Percentiles rank a stretch among this genome's conserved stretches.
These are phyloP conservation scores for Eulithis prunata DNA, from an alignment of 2,888 invertebrate species.

Conservation along the genomic window DNA sequence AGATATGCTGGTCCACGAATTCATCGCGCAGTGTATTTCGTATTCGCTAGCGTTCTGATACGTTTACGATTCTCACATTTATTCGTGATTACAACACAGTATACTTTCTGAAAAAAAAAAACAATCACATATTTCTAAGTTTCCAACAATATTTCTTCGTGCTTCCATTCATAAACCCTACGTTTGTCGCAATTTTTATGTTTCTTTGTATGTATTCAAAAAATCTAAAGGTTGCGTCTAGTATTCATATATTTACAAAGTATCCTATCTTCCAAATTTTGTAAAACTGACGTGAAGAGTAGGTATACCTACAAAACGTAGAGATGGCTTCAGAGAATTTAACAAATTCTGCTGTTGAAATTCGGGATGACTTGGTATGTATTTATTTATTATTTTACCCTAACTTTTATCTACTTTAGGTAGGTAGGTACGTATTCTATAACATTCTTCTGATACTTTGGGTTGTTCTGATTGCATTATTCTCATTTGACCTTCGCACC, in stretches of 20 bases:
- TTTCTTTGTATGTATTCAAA: too few species aligned
- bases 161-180: too few species aligned
- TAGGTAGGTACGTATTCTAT: background rate
- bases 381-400: background rate
- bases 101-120: too few species aligned
- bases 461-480: background rate
- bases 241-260: background rate
- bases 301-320: slow-evolving; percentile 15
- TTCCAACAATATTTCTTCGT: too few species aligned
- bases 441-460: background rate
- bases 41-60: too few species aligned
- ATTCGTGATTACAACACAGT: too few species aligned
- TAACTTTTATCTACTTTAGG: background rate
- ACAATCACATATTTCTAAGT: too few species aligned
- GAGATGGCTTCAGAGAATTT: slow-evolving; percentile 70
- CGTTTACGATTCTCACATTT: too few species aligned
- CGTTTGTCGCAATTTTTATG: too few species aligned
- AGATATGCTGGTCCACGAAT: too few species aligned
- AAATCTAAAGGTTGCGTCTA: too few species aligned
- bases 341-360: slow-evolving; percentile 59
- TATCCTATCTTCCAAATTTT: background rate
- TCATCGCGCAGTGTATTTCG: too few species aligned
- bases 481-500: slow-evolving; percentile 57
- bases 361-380: slow-evolving; percentile 77
- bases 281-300: background rate